A percentile compares a stretch with the other conserved stretches of the same genome.
phyloP scores from a whole-genome alignment of 1,140 invertebrate genomes.

The Drosophila baimaii region DNA sequence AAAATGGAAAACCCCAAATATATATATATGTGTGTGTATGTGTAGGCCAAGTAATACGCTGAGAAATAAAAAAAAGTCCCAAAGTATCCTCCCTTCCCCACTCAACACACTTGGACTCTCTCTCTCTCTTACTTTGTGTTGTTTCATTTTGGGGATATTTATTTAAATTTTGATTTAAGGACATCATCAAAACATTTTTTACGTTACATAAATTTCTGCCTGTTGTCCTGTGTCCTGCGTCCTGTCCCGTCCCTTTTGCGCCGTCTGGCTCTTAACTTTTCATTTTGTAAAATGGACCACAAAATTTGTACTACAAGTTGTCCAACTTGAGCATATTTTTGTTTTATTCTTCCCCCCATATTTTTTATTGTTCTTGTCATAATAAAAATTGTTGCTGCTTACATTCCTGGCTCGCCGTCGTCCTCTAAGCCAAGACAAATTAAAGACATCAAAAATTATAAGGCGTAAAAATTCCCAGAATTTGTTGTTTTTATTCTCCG shows the following conservation, averaged over 20 bases:
- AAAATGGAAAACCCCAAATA: conserved; percentile 42
- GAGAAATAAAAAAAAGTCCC: conserved; percentile 58
- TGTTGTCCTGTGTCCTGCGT: conserved; percentile 23
- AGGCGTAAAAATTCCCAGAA: conserved; percentile 74
- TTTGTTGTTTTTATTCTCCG: conserved; percentile 10
- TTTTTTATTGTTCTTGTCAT: conserved; percentile 74
- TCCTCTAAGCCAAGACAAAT: conserved; percentile 71
- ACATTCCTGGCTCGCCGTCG: conserved; percentile 41
- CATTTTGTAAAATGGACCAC: conserved; percentile 79
- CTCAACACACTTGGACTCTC: conserved; percentile 5
- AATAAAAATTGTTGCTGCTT: conserved; percentile 78
- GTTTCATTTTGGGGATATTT: conserved; percentile 71
- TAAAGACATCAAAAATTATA: conserved; percentile 82
- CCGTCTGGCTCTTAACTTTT: conserved; percentile 63
- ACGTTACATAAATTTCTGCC: conserved; percentile 77
- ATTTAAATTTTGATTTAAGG: conserved; percentile 83
- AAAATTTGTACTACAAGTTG: conserved; percentile 80
- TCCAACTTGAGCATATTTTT: conserved; percentile 55
- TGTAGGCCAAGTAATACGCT: too few relatives aligned
- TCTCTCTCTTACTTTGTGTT: not conserved
- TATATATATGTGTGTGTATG: conserved; percentile 22
- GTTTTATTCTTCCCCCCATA: conserved; percentile 19
- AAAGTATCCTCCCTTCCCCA: conserved; percentile 1
- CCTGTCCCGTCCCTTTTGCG: not conserved
- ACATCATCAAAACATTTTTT: conserved; percentile 80